Evolutionary conservation across 2,113 vertebrate genomes (phyloP).

Genomic region (Anser brachyrhynchus): DNA sequence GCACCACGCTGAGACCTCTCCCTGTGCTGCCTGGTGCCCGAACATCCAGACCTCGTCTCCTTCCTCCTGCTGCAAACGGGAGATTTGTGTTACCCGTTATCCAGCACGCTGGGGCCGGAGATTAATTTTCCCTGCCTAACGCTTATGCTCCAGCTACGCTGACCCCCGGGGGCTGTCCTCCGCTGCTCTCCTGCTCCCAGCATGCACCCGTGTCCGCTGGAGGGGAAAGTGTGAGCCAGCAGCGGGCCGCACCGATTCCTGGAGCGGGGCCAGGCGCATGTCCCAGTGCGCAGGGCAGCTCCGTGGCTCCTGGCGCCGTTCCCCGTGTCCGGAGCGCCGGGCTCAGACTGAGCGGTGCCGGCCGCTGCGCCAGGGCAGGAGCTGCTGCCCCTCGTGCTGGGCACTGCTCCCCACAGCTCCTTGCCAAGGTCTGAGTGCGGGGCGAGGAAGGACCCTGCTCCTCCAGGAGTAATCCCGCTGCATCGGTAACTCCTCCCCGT

Average conservation of each 20-base stretch:
- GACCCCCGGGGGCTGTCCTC: slow-evolving; percentile 37
- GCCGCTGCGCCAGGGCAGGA: background rate
- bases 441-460: background rate
- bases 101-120: background rate
- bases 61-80: background rate
- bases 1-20: background rate
- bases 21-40: background rate
- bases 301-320: background rate
- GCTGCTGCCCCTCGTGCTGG: background rate
- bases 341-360: background rate
- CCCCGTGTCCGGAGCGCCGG: background rate
- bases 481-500: background rate
- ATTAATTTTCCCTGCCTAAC: slow-evolving; percentile 57
- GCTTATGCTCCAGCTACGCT: slow-evolving; percentile 44
- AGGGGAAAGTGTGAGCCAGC: slow-evolving; percentile 14
- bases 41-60: background rate
- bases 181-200: slow-evolving; percentile 8
- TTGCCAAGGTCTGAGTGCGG: background rate
- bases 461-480: background rate
- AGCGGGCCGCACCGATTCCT: background rate
- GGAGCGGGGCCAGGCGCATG: background rate
- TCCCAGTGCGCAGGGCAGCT: background rate
- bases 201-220: slow-evolving; percentile 21
- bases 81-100: slow-evolving; percentile 47
- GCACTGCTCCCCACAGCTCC: background rate